Evolutionary conservation across 2,888 invertebrate species (phyloP), one percentile per base, ranked within the genome.

Genomic region (Pyrrhosoma nymphula): DNA sequence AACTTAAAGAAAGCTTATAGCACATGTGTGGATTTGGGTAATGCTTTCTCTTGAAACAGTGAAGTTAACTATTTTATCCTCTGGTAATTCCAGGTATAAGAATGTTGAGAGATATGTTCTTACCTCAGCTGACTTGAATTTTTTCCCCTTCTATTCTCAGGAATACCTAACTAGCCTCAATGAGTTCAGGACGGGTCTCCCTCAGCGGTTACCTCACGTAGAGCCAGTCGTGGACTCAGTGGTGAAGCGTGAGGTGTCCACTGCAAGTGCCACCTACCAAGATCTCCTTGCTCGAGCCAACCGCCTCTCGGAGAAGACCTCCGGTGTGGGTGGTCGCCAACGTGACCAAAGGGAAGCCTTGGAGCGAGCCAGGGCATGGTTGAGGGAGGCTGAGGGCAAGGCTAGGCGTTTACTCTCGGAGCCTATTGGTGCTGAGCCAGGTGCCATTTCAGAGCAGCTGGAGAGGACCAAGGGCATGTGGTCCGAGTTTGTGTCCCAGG

Each of bases 401-500:
- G 98, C 98, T 0, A 98, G 98, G 88, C 98, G 98, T 95, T 97
- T 98, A 26, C 97, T 99, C 1, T 98, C 98, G 0, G 99, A 99
- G 97, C 98, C 98, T 0, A 98, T 99, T 89, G 99, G 98, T 39
- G 99, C 98, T 0, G 99, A 99, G 96, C 98, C 99, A 0, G 98
- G 98, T 96, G 98, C 98, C 1, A 98, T 99, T 0, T 99, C 99
- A 96, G 98, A 99, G 39, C 99, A 99, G 97, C 97, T 99, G 95
- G 98, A 98, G 96, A 98, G 98, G 96, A 98, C 99, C 6, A 99
- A 99, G 97, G 97, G 98, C 0, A 97, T 99, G 88, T 98, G 99
- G 97, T 98, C 98, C 96, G 99, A 99, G 96, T 98, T 99, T 95
- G 97, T 99, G 14, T 98, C 98, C 0, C 99, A 99, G 96, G 98